A percentile compares a stretch with the other conserved stretches of the same genome.
Evolutionary conservation across 1,140 invertebrate genomes (phyloP).

Genomic region (Calliopsis andreniformis): DNA sequence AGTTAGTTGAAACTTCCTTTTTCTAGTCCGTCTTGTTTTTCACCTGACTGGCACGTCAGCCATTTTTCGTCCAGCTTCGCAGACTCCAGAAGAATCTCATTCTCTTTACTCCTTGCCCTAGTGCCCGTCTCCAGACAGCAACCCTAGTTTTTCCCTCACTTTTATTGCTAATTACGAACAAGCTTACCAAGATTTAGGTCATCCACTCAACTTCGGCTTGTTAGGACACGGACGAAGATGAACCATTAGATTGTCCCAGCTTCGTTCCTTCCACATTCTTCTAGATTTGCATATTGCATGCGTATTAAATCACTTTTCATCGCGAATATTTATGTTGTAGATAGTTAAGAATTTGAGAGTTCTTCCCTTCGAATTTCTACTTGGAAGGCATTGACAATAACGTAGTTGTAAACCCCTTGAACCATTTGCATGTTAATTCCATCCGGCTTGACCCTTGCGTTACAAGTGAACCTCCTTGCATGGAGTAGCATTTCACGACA

Average conservation of each 20-base stretch:
- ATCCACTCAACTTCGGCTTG: slow-evolving; percentile 45
- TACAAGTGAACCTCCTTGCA: background rate
- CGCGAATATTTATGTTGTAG: background rate
- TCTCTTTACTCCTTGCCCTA: background rate
- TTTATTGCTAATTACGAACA: slow-evolving; percentile 51
- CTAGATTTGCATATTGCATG: background rate
- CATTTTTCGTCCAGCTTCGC: background rate
- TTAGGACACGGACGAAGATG: slow-evolving; percentile 40
- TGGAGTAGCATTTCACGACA: background rate
- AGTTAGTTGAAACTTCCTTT: background rate
- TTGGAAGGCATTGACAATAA: too few relatives aligned
- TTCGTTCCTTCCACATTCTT: background rate
- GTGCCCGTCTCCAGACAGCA: slow-evolving; percentile 3
- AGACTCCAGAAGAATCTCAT: background rate
- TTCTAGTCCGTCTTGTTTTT: background rate
- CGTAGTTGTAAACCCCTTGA: too few relatives aligned
- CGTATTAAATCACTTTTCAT: background rate
- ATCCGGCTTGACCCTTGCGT: too few relatives aligned
- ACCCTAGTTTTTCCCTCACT: slow-evolving; percentile 16
- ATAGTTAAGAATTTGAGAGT: background rate
- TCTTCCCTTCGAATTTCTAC: background rate
- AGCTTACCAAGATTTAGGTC: slow-evolving; percentile 38
- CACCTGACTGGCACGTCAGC: background rate
- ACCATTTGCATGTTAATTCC: background rate
- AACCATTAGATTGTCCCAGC: slow-evolving; percentile 23